These are phyloP conservation scores for Mesaphorura yosii DNA, from an alignment of 1,140 invertebrate species.

Conservation along the genomic window DNA sequence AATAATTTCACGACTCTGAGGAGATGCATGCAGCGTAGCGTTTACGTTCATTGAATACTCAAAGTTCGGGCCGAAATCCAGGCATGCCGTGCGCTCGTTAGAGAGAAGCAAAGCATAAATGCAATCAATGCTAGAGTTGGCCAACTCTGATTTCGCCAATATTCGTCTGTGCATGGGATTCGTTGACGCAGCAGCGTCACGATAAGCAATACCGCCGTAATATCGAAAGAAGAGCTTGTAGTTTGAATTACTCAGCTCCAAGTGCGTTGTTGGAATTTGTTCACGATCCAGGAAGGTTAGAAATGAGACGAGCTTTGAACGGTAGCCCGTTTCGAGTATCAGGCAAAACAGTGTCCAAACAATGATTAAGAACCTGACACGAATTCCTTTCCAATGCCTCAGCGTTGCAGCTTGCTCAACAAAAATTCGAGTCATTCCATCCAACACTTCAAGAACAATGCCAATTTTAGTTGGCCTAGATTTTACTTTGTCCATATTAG, in stretches of 20 bases:
- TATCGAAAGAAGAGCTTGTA: slow-evolving; percentile 2
- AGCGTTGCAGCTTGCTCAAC: neutral
- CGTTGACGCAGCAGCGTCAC: neutral
- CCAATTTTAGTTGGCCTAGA: no score
- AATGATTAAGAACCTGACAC: neutral
- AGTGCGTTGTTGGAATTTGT: neutral
- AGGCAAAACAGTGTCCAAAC: neutral
- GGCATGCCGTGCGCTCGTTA: neutral
- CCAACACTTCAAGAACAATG: neutral
- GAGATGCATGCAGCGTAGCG: neutral
- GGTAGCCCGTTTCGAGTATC: neutral
- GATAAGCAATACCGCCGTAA: neutral
- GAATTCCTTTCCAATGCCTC: neutral
- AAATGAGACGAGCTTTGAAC: neutral
- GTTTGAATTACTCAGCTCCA: neutral
- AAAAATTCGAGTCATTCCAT: neutral
- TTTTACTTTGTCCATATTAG: no score
- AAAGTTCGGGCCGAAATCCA: neutral
- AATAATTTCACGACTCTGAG: neutral
- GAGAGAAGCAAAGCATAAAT: neutral
- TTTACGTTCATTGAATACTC: neutral
- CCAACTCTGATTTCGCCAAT: neutral
- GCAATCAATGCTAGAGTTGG: neutral
- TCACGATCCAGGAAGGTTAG: slow-evolving; percentile 1
- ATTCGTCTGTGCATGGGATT: neutral